A percentile compares a stretch with the other conserved stretches of the same genome.
Conservation (phyloP, 1,140 invertebrate genomes). For the Ceratina calcarata region DNA sequence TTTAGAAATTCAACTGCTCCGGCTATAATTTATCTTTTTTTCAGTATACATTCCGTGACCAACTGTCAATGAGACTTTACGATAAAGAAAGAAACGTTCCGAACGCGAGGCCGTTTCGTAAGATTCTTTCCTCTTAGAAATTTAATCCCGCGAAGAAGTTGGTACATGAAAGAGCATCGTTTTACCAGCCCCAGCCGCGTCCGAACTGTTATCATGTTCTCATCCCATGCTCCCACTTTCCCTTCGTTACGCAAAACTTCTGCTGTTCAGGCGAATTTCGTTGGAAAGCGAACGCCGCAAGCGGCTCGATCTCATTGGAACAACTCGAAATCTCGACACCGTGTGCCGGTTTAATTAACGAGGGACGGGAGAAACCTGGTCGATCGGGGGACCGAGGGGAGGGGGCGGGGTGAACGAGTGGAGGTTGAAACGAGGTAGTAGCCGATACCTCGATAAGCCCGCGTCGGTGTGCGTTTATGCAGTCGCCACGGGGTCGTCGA, state of each 20-base stretch:
- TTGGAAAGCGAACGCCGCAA: background rate
- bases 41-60: too few species aligned
- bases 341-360: background rate
- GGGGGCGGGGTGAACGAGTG: too few species aligned
- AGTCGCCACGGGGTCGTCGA: background rate
- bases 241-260: background rate
- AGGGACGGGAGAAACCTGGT: background rate
- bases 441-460: background rate
- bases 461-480: too few species aligned
- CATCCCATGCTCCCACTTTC: conserved; percentile 1
- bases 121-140: too few species aligned
- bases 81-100: too few species aligned
- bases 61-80: too few species aligned
- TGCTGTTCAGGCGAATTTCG: background rate
- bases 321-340: background rate
- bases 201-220: background rate
- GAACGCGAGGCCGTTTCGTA: too few species aligned
- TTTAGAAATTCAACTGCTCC: background rate
- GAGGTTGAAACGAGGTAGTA: too few species aligned
- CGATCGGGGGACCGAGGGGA: background rate
- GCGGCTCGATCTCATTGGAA: background rate
- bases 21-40: background rate
- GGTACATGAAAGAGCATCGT: background rate
- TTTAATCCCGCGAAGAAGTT: too few species aligned
- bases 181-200: background rate